Conservation (phyloP, 2,888 invertebrate species). For the Diarsia mendica region DNA sequence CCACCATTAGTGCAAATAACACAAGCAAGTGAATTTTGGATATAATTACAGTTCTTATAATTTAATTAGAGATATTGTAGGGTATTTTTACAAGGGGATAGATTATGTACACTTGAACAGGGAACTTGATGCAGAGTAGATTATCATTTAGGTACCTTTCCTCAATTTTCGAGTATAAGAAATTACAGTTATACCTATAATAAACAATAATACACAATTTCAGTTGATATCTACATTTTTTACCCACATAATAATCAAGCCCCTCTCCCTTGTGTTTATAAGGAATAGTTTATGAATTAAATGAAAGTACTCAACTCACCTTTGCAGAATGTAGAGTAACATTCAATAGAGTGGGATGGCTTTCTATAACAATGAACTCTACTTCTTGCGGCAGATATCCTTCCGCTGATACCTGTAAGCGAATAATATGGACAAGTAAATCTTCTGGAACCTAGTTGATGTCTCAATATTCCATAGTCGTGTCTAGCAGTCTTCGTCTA, state of each 20-base stretch:
- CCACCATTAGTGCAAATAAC: conserved; percentile 55
- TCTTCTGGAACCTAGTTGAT: neutral
- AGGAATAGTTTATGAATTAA: neutral
- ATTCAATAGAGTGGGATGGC: conserved; percentile 95
- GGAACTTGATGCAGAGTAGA: conserved; percentile 6
- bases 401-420: conserved; percentile 94
- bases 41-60: conserved; percentile 42
- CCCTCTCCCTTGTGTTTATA: neutral
- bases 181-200: neutral
- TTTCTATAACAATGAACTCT: conserved; percentile 96
- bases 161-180: neutral
- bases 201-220: neutral
- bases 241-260: neutral
- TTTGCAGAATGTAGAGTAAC: conserved; percentile 94
- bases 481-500: neutral
- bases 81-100: conserved; percentile 33
- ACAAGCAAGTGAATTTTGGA: conserved; percentile 27
- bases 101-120: conserved; percentile 3
- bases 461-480: neutral
- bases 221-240: neutral
- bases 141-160: neutral
- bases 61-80: neutral
- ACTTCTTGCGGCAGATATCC: conserved; percentile 95
- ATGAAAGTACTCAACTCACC: conserved; percentile 88
- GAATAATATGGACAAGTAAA: conserved; percentile 16